These are phyloP conservation scores for Lymantria dispar DNA, from an alignment of 2,888 invertebrate species.

Conservation along the genomic window DNA sequence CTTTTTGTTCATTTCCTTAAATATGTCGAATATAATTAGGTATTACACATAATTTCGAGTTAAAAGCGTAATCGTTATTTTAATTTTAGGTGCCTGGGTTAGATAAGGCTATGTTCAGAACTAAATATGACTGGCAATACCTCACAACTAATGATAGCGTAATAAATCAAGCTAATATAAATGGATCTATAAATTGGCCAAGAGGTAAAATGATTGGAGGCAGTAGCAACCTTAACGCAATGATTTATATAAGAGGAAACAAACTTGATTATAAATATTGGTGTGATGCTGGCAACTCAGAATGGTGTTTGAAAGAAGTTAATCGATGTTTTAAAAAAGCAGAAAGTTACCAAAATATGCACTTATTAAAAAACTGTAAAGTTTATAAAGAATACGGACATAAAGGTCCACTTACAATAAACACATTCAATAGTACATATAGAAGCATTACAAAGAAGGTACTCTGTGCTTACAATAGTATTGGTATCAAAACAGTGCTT, in stretches of 20 bases:
- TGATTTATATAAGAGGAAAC: slow-evolving; percentile 80
- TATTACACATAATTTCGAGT: background rate
- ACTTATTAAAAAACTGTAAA: slow-evolving; percentile 28
- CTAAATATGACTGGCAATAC: slow-evolving; percentile 89
- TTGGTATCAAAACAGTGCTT: slow-evolving; percentile 60
- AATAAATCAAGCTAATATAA: slow-evolving; percentile 84
- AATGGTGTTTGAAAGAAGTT: slow-evolving; percentile 80
- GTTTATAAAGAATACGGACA: slow-evolving; percentile 53
- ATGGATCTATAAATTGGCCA: slow-evolving; percentile 68
- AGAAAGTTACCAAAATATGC: slow-evolving; percentile 62
- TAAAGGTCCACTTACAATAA: slow-evolving; percentile 68
- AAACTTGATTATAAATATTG: slow-evolving; percentile 75
- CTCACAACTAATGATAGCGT: slow-evolving; percentile 88
- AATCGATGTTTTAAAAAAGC: slow-evolving; percentile 71
- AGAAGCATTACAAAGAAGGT: slow-evolving; percentile 47
- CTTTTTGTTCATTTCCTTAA: too few species aligned
- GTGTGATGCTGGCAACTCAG: slow-evolving; percentile 74
- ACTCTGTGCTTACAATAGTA: slow-evolving; percentile 60
- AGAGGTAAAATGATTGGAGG: slow-evolving; percentile 85
- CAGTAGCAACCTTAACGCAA: slow-evolving; percentile 78
- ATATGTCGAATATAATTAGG: too few species aligned
- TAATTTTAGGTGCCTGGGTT: slow-evolving; percentile 39
- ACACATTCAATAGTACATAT: slow-evolving; percentile 66
- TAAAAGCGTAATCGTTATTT: background rate
- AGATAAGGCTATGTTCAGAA: slow-evolving; percentile 40